phyloP scores from a whole-genome alignment of 2,888 invertebrate species.

The Hoplodrina ambigua region DNA sequence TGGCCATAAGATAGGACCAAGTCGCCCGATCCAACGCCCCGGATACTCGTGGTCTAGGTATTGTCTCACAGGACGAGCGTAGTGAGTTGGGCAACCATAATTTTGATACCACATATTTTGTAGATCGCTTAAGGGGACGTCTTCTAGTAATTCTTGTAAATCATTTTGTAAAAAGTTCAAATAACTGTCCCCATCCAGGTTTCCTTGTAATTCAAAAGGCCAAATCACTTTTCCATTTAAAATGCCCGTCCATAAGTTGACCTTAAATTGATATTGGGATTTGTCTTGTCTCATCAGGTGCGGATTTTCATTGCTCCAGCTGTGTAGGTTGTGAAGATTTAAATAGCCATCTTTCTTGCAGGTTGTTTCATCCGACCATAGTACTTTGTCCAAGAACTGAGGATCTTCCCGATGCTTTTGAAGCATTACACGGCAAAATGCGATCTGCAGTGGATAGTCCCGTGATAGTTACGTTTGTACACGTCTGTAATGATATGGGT shows the following conservation, averaged over 20 bases:
- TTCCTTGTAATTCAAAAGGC: no score
- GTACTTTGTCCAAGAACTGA: neutral
- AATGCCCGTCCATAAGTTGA: slow-evolving; percentile 31
- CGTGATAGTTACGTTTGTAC: slow-evolving; percentile 17
- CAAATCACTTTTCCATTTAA: no score
- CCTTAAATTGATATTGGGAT: slow-evolving; percentile 29
- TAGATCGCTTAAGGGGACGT: no score
- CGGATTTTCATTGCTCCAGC: slow-evolving; percentile 22
- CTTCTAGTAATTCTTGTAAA: no score
- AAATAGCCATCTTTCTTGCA: slow-evolving; percentile 24
- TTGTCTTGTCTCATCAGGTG: slow-evolving; percentile 19
- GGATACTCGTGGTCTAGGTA: no score
- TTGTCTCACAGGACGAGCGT: no score
- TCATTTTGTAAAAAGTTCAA: no score
- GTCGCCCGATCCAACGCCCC: no score
- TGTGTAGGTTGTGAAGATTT: slow-evolving; percentile 34
- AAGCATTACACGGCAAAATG: slow-evolving; percentile 6
- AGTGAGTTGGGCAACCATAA: no score
- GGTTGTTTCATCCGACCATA: slow-evolving; percentile 31
- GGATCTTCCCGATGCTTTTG: slow-evolving; percentile 16
- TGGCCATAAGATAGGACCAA: no score
- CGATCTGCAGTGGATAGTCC: slow-evolving; percentile 5
- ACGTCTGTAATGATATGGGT: slow-evolving; percentile 7
- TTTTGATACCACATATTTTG: no score
- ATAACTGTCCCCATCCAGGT: no score